These are phyloP conservation scores for Plodia interpunctella DNA, from an alignment of 1,140 invertebrate genomes.

Conservation along the genomic window DNA sequence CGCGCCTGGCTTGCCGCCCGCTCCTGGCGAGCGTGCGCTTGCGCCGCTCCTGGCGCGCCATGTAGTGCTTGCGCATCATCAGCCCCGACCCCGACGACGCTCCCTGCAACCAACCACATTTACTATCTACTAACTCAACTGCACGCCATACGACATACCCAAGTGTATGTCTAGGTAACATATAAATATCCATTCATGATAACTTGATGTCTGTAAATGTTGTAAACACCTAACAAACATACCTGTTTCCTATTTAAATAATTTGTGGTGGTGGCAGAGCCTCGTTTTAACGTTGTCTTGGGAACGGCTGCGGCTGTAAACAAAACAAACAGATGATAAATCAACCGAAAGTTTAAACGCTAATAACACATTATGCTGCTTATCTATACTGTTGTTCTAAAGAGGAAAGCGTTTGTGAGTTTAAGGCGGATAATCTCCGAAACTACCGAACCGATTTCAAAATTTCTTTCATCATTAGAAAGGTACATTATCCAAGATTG, in stretches of 20 bases:
- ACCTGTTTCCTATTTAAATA: constrained; percentile 74
- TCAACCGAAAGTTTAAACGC: too few species aligned
- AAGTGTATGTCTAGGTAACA: background rate
- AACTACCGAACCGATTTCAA: too few species aligned
- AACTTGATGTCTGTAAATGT: background rate
- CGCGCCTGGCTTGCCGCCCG: constrained; percentile 39
- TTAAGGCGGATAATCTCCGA: too few species aligned
- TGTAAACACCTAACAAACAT: background rate
- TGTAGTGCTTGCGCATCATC: constrained; percentile 75
- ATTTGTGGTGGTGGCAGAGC: constrained; percentile 58
- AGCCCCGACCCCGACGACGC: constrained; percentile 55
- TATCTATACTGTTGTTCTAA: too few species aligned
- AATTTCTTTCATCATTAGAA: too few species aligned
- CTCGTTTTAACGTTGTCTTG: constrained; percentile 55
- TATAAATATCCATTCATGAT: too few species aligned
- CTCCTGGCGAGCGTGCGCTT: constrained; percentile 48
- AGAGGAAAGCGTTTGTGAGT: too few species aligned
- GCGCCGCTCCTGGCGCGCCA: constrained; percentile 70
- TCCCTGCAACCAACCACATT: constrained; percentile 31
- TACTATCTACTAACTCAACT: background rate
- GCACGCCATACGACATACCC: background rate
- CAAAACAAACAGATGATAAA: background rate
- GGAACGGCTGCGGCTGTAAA: constrained; percentile 34
- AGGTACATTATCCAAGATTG: too few species aligned
- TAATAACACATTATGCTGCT: too few species aligned